Evolutionary conservation across 2,113 vertebrate genomes (phyloP).

Genomic region (Ophthalmolycus amberensis): DNA sequence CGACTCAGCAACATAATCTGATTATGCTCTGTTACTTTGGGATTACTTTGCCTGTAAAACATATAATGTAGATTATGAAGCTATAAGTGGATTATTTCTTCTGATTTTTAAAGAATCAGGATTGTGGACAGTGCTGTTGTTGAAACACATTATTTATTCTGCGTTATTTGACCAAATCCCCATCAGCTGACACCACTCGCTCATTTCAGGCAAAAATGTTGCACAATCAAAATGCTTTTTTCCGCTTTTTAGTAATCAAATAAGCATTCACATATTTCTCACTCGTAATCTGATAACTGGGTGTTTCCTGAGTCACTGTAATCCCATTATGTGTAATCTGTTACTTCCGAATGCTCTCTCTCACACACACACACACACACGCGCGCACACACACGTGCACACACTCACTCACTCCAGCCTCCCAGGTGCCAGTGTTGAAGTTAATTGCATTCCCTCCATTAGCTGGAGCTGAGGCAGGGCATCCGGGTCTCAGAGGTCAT

Average conservation of each 20-base stretch:
- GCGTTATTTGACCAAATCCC: not conserved
- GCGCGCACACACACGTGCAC: conserved; percentile 2
- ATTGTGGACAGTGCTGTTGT: conserved; percentile 19
- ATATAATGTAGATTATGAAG: conserved; percentile 57
- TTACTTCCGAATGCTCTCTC: conserved; percentile 68
- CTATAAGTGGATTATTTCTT: conserved; percentile 70
- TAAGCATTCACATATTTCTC: conserved; percentile 53
- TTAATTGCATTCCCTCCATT: conserved; percentile 85
- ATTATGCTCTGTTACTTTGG: conserved; percentile 72
- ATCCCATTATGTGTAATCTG: conserved; percentile 77
- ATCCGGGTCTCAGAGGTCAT: conserved; percentile 77
- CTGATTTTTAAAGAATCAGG: conserved; percentile 50
- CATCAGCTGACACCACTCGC: conserved; percentile 23
- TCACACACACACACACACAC: not conserved
- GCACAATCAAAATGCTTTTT: conserved; percentile 4
- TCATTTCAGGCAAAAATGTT: conserved; percentile 15
- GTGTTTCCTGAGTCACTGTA: conserved; percentile 75
- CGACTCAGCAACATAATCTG: conserved; percentile 66
- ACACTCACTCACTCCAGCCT: conserved; percentile 59
- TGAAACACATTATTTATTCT: not conserved
- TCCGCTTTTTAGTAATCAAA: conserved; percentile 47
- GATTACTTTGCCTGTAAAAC: conserved; percentile 63
- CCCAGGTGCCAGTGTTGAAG: conserved; percentile 77
- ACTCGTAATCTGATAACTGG: conserved; percentile 70
- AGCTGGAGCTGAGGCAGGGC: conserved; percentile 71